Percentiles rank a stretch among this genome's conserved stretches.
Evolutionary conservation across 2,797 vertebrate species (phyloP).

Genomic region (Masticophis lateralis): DNA sequence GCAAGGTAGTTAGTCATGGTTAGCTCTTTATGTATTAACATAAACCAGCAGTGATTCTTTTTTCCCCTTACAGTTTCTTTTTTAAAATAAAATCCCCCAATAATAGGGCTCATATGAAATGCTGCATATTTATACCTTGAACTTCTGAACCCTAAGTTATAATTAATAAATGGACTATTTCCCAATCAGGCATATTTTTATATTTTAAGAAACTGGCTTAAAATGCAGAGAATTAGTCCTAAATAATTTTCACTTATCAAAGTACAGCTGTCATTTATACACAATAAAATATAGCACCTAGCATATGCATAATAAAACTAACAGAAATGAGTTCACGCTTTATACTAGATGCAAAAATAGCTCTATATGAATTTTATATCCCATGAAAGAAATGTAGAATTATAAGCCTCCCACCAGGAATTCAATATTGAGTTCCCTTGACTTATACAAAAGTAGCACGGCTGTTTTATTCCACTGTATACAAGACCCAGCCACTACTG

Average conservation of each 20-base stretch:
- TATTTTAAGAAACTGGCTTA: background rate
- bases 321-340: background rate
- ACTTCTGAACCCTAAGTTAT: background rate
- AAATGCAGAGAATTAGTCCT: background rate
- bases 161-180: background rate
- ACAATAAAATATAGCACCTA: slow-evolving; percentile 5
- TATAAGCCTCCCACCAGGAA: background rate
- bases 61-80: background rate
- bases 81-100: background rate
- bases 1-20: slow-evolving; percentile 8
- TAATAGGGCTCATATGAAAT: background rate
- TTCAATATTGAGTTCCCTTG: slow-evolving; percentile 27
- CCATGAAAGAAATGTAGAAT: background rate
- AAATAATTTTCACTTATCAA: background rate
- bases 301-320: slow-evolving; percentile 19
- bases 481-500: slow-evolving; percentile 2
- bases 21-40: slow-evolving; percentile 3
- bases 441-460: slow-evolving; percentile 8
- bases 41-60: background rate
- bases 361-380: background rate
- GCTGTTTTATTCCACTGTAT: slow-evolving; percentile 2
- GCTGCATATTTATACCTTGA: background rate
- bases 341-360: background rate
- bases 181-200: background rate
- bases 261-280: background rate